Evolutionary conservation across 2,113 vertebrate species (phyloP), one percentile per base, ranked within the genome.

Genomic region (Platichthys flesus): DNA sequence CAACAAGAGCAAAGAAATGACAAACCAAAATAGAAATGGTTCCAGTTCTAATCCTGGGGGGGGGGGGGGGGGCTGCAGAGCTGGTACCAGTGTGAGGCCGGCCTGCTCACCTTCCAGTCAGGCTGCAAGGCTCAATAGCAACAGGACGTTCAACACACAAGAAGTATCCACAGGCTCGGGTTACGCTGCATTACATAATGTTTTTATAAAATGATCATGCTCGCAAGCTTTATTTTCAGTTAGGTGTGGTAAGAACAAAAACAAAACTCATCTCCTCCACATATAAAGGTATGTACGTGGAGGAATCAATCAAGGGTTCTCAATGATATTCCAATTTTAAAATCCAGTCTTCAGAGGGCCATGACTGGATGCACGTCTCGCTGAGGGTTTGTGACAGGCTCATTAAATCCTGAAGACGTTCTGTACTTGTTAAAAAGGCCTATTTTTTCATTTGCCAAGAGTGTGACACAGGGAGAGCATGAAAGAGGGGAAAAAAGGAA

Each of bases 121-220:
- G 80, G 77, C 85, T 61, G 6, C 78, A 82, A 78, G 71, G 74
- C 67, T 76, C 81, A 74, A 66, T 70, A 74, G 82, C 67, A 26
- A 75, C 76, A 85, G 73, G 71, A 82, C 71, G 63, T 83, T 63
- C 79, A 81, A 65, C 82, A 76, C 80, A 68, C 81, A 83, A 84
- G 86, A 90, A 85, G 76, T 80, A 84, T 74, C 86, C 71, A 63
- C 31, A 70, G 69, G 67, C 67, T 93, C 72, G 51, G 47, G 84
- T 91, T 90, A 86, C 85, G 79, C 16, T 23, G 63, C 56, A 82
- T 83, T 85, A 84, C 63, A 83, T 73, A 75, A 81, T 85, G 80
- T 84, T 84, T 68, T 84, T 81, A 84, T 76, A 76, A 82, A 76
- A 85, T 82, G 3, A 82, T 62, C 79, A 76, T 45, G 81, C 76